phyloP scores from a whole-genome alignment of 2,888 invertebrate genomes.

The Gisinianus flammeolus region DNA sequence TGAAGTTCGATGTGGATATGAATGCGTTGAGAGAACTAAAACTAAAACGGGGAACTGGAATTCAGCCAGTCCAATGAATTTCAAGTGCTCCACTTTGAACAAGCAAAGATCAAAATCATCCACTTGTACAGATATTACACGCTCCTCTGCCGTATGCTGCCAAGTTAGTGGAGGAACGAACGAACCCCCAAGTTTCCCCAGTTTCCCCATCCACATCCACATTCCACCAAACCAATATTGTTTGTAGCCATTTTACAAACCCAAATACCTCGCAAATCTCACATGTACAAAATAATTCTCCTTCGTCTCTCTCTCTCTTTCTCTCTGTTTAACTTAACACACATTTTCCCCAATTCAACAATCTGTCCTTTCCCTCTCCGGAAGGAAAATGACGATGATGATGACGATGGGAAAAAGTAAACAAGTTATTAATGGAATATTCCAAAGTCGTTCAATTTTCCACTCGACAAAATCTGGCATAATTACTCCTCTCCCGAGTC shows the following conservation, averaged over 20 bases:
- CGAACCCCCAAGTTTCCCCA: not conserved
- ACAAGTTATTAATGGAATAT: not conserved
- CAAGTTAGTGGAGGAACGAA: not conserved
- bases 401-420: too few relatives aligned
- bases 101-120: slow-evolving; percentile 15
- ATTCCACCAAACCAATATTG: slow-evolving; percentile 5
- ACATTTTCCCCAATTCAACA: not conserved
- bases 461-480: too few relatives aligned
- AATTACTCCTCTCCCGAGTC: too few relatives aligned
- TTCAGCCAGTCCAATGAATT: slow-evolving; percentile 16
- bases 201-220: not conserved
- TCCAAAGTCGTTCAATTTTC: too few relatives aligned
- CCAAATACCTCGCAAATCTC: not conserved
- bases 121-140: too few relatives aligned
- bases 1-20: too few relatives aligned
- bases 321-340: not conserved
- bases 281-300: not conserved
- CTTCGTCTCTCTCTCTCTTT: not conserved
- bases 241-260: slow-evolving; percentile 11
- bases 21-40: too few relatives aligned
- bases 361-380: not conserved
- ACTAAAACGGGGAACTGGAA: slow-evolving; percentile 4
- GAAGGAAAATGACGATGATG: too few relatives aligned
- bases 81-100: slow-evolving; percentile 13
- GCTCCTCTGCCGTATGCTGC: not conserved